phyloP scores from a whole-genome alignment of 2,888 invertebrate species.

The Heliconius charithonia region DNA sequence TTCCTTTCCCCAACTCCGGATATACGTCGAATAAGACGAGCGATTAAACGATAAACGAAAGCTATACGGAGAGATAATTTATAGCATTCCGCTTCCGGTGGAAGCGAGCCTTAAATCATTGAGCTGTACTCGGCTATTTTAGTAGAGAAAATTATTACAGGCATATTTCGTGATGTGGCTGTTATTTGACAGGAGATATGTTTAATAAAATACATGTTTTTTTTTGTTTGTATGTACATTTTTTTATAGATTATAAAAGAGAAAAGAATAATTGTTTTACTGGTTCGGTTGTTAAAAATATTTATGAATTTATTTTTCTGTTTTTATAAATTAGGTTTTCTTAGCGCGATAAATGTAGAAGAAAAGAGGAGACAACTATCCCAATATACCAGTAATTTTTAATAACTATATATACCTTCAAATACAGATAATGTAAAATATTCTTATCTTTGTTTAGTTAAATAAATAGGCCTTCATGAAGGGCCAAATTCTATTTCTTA shows the following conservation, averaged over 20 bases:
- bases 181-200: neutral
- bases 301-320: too few relatives aligned
- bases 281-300: too few relatives aligned
- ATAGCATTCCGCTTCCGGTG: constrained; percentile 16
- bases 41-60: constrained; percentile 27
- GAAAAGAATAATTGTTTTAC: too few relatives aligned
- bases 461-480: neutral
- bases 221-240: neutral
- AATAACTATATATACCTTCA: too few relatives aligned
- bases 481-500: neutral
- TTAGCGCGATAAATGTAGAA: too few relatives aligned
- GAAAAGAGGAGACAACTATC: too few relatives aligned
- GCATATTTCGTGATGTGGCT: neutral
- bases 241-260: too few relatives aligned
- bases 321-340: too few relatives aligned
- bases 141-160: neutral
- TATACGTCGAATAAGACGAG: constrained; percentile 21
- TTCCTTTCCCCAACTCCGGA: constrained; percentile 19
- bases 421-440: too few relatives aligned
- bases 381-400: too few relatives aligned
- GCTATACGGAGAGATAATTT: constrained; percentile 22
- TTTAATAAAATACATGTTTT: neutral
- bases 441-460: too few relatives aligned
- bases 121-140: constrained; percentile 7
- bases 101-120: constrained; percentile 23